Percentiles rank a stretch among this genome's conserved stretches.
These are phyloP conservation scores for Campylomormyrus tamandua DNA, from an alignment of 2,113 vertebrate genomes.

Conservation along the genomic window DNA sequence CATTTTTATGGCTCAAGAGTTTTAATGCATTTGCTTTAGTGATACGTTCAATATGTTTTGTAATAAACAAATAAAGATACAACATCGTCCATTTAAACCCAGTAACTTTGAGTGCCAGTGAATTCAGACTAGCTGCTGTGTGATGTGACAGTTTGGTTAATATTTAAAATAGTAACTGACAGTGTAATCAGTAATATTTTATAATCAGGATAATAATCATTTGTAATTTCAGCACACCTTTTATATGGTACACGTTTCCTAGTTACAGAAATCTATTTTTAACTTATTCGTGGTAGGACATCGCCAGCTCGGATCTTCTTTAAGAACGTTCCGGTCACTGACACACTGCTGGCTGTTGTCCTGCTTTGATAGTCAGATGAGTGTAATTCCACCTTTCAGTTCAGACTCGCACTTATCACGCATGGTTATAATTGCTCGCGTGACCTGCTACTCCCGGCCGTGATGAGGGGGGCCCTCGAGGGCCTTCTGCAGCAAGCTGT, in stretches of 20 bases:
- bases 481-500: not conserved
- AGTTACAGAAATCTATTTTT: not conserved
- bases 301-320: not conserved
- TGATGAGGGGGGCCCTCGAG: not conserved
- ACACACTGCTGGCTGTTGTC: not conserved
- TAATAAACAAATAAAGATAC: not conserved
- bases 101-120: not conserved
- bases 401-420: not conserved
- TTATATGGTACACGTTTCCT: not conserved
- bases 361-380: not conserved
- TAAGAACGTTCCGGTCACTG: not conserved
- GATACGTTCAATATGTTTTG: not conserved
- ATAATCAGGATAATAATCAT: not conserved
- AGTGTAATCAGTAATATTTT: not conserved
- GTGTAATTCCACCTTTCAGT: not conserved
- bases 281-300: not conserved
- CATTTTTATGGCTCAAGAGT: not conserved
- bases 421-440: not conserved
- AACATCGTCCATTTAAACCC: not conserved
- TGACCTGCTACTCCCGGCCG: not conserved
- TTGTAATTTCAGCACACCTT: not conserved
- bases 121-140: not conserved
- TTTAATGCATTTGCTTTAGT: not conserved
- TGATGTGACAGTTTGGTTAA: not conserved
- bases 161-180: not conserved